Percentiles rank a stretch among this genome's conserved stretches.
phyloP scores from a whole-genome alignment of 2,888 invertebrate species.

The Allygus modestus region DNA sequence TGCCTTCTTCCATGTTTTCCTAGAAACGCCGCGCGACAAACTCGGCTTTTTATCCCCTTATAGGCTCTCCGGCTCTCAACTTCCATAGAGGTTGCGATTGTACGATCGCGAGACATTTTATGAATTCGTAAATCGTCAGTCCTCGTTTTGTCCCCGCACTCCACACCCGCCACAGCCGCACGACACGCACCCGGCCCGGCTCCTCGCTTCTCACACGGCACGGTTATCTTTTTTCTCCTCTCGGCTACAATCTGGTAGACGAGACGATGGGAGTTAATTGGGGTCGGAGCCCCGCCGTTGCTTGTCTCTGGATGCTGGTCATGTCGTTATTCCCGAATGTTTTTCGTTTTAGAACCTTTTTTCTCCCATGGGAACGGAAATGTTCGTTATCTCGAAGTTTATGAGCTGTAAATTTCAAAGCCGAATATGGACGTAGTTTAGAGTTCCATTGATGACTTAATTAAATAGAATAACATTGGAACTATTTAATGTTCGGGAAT shows the following conservation, averaged over 20 bases:
- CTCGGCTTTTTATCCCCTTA: constrained; percentile 19
- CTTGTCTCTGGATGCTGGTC: neutral
- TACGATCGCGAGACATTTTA: constrained; percentile 18
- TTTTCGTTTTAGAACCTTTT: neutral
- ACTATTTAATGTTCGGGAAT: too few species aligned
- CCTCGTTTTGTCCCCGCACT: neutral
- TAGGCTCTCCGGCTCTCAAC: neutral
- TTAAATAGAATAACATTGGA: too few species aligned
- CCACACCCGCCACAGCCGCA: neutral
- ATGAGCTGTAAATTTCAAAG: neutral
- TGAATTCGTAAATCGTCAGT: constrained; percentile 28
- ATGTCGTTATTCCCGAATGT: constrained; percentile 4
- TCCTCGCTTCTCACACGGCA: neutral
- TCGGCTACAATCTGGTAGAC: constrained; percentile 2
- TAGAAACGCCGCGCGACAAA: constrained; percentile 38
- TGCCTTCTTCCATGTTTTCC: constrained; percentile 26
- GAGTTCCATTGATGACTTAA: too few species aligned
- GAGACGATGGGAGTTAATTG: neutral
- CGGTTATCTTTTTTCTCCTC: neutral
- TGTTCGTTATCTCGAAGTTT: neutral
- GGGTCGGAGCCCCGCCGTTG: neutral
- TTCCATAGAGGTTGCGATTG: constrained; percentile 1
- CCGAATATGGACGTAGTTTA: too few species aligned
- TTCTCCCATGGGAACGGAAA: constrained; percentile 4
- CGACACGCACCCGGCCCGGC: neutral